Evolutionary conservation across 2,797 vertebrate genomes (phyloP), one percentile per base, ranked within the genome.

Genomic region (Phoebastria nigripes): DNA sequence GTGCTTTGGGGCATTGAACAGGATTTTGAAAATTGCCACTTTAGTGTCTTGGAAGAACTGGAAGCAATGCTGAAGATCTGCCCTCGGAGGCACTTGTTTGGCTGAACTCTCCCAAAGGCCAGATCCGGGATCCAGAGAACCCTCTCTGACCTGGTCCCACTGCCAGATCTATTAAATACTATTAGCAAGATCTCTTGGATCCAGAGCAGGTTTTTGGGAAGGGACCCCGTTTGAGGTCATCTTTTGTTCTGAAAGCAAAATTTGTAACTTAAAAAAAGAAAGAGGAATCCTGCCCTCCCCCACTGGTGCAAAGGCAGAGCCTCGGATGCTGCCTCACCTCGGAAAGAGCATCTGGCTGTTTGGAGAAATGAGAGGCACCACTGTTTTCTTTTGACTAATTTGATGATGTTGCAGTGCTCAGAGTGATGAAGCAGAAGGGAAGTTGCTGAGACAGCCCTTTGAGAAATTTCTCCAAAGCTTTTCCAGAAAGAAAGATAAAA

Each of bases 361-460:
- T 46, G 94, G 94, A 93, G 85, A 51, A 94, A 88, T 95, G 87
- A 96, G 94, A 96, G 91, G 94, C 95, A 96, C 95, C 96, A 96
- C 96, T 94, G 89, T 93, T 97, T 95, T 83, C 96, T 94, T 94
- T 93, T 96, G 93, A 96, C 91, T 96, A 97, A 96, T 96, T 89
- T 95, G 96, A 97, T 96, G 96, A 97, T 96, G 94, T 54, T 93
- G 96, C 96, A 96, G 82, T 90, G 95, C 94, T 96, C 47, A 2
- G 76, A 90, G 94, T 82, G 95, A 96, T 97, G 95, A 72, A 79
- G 93, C 93, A 96, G 93, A 59, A 95, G 87, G 90, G 90, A 97
- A 96, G 90, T 69, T 96, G 96, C 96, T 96, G 96, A 96, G 94
- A 81, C 94, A 96, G 95, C 93, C 91, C 65, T 97, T 96, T 93